Conservation (phyloP, 2,113 vertebrate species). For the Thinocorus orbignyianus region DNA sequence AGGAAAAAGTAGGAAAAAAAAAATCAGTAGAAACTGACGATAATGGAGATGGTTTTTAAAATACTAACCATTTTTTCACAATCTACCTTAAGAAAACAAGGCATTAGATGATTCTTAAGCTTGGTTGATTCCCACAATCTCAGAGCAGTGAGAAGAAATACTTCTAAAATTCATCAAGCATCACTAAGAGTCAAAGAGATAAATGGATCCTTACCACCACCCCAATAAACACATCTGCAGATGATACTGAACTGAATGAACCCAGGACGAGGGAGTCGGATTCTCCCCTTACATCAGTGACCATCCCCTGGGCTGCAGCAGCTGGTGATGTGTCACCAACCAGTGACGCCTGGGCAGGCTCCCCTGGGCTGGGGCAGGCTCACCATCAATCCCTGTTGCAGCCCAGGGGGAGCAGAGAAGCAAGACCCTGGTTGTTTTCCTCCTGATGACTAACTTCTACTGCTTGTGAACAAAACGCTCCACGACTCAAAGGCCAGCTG, state of each 20-base stretch:
- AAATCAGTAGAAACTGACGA: neutral
- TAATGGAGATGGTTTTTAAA: neutral
- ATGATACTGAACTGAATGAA: neutral
- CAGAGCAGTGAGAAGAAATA: neutral
- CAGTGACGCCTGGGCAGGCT: neutral
- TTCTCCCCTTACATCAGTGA: neutral
- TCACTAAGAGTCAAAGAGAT: neutral
- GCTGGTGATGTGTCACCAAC: neutral
- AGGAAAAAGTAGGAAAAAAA: neutral
- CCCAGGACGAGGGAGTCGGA: accelerated
- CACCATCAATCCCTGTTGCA: neutral
- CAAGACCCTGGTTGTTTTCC: accelerated
- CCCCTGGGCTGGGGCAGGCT: neutral
- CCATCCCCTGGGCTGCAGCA: neutral
- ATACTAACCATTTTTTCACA: neutral
- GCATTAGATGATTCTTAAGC: neutral
- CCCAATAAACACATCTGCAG: neutral
- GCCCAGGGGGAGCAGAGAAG: neutral
- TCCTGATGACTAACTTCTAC: neutral
- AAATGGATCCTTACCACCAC: neutral
- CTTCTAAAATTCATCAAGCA: neutral
- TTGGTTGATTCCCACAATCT: neutral
- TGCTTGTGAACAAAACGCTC: neutral
- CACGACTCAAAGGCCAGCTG: neutral
- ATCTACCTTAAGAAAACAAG: neutral